Evolutionary conservation across 2,797 vertebrate genomes (phyloP), one percentile per base, ranked within the genome.

Genomic region (Pseudomugil gertrudae): DNA sequence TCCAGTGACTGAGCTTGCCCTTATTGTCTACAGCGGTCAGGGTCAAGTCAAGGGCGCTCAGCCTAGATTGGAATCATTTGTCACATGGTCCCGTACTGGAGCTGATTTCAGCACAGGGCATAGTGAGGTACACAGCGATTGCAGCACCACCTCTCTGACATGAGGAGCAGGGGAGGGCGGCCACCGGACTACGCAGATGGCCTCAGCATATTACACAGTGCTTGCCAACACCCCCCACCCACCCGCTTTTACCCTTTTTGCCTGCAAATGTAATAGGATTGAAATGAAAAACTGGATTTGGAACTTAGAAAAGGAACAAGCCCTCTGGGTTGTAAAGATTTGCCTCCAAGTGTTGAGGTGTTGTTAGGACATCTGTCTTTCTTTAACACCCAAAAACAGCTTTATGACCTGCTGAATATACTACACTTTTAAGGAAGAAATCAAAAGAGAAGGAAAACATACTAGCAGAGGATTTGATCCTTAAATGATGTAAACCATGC

Each of bases 11-110:
- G 95, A 95, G 92, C 95, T 94, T 96, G 96, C 95, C 96, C 96
- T 93, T 95, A 96, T 98, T 97, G 96, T 97, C 96, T 96, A 93
- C 93, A 92, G 92, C 92, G 95, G 94, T 95, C 95, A 96, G 96
- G 97, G 97, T 99, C 97, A 98, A 98, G 96, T 96, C 96, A 98
- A 98, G 97, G 96, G 96, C 97, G 92, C 91, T 92, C 94, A 93
- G 95, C 95, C 95, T 96, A 98, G 97, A 99, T 98, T 98, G 96
- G 95, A 98, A 96, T 98, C 96, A 98, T 99, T 99, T 98, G 96
- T 99, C 97, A 99, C 96, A 95, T 93, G 94, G 95, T 96, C 95
- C 94, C 89, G 81, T 80, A 91, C 96, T 94, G 94, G 95, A 96
- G 96, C 95, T 95, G 96, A 96, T 96, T 96, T 97, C 95, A 96